Base-by-base conservation (phyloP, 1,140 invertebrate species). In the Neodiprion virginianus region DNA sequence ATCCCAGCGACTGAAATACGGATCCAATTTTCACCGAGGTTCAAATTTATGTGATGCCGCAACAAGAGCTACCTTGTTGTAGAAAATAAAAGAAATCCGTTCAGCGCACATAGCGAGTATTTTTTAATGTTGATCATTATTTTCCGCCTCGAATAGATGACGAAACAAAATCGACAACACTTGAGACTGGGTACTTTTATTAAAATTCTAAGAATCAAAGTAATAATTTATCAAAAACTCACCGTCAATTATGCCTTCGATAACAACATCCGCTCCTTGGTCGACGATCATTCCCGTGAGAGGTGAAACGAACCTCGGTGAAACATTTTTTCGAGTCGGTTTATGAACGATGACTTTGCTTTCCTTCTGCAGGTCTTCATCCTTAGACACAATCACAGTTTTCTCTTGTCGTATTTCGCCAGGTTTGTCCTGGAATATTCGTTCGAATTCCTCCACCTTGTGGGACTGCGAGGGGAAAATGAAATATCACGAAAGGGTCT, bases 191-290 rank as follows among this genome's bases (percentile, higher is more conserved):
- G 28, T 5, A 40, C 28, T 40, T 40, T 40, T 5, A 40, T 40
- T 3, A 40, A 40, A 40, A 40, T 40, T 40, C 2, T 40, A 40
- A 40, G 5, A 40, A 40, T 40, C 2, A 40, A 0, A 40, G 17
- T 21, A 40, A 40, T 40, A 40, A 40, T 40, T 40, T 40, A 2
- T 40, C 28, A 40, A 40, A 70, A 9, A 75, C 78, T 88, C 87
- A 89, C 93, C 94, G 85, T 95, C 94, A 71, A 95, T 89, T 48
- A 92, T 92, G 74, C 93, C 93, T 84, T 95, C 94, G 74, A 96
- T 87, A 23, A 91, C 86, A 8, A 96, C 91, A 81, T 93, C 90
- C 11, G 89, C 89, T 53, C 92, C 92, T 87, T 96, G 94, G 84
- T 94, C 94, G 0, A 95, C 92, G 77, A 95, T 95, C 87, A 92